Conservation (phyloP, 2,888 invertebrate species). For the Caenorhabditis japonica region DNA sequence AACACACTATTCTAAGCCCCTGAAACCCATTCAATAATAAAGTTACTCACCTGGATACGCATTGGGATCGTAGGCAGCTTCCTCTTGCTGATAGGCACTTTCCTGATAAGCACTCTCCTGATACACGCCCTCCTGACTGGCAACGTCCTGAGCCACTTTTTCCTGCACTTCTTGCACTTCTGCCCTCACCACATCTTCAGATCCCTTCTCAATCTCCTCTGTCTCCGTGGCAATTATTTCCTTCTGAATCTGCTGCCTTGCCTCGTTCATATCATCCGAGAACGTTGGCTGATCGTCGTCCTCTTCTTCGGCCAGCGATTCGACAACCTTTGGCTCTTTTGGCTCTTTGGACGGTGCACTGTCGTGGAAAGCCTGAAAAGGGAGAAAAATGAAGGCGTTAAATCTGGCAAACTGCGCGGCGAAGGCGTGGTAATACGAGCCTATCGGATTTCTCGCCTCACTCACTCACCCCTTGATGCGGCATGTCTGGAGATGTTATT, state of each 20-base stretch:
- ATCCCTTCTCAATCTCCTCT: background rate
- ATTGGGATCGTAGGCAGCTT: slow-evolving; percentile 52
- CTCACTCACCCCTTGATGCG: slow-evolving; percentile 53
- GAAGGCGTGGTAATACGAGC: slow-evolving; percentile 44
- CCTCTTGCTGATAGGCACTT: slow-evolving; percentile 13
- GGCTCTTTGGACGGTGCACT: no score
- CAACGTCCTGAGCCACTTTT: background rate
- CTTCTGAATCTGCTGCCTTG: slow-evolving; percentile 53
- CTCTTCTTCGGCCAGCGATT: slow-evolving; percentile 30
- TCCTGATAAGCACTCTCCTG: background rate
- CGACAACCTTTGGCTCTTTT: slow-evolving; percentile 44
- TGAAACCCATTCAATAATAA: no score
- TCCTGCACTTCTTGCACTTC: slow-evolving; percentile 1
- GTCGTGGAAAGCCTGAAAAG: slow-evolving; percentile 51
- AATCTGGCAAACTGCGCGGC: background rate
- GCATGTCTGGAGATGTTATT: slow-evolving; percentile 55
- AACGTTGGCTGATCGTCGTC: slow-evolving; percentile 64
- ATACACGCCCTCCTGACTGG: background rate
- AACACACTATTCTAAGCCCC: no score
- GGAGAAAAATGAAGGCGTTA: slow-evolving; percentile 3
- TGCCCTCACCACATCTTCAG: slow-evolving; percentile 4
- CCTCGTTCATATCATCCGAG: slow-evolving; percentile 67
- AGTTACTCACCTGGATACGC: slow-evolving; percentile 59
- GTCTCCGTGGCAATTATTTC: slow-evolving; percentile 3
- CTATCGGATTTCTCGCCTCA: slow-evolving; percentile 31